A percentile compares a stretch with the other conserved stretches of the same genome.
These are phyloP conservation scores for Seriola aureovittata DNA, from an alignment of 2,113 vertebrate genomes.

Conservation along the genomic window DNA sequence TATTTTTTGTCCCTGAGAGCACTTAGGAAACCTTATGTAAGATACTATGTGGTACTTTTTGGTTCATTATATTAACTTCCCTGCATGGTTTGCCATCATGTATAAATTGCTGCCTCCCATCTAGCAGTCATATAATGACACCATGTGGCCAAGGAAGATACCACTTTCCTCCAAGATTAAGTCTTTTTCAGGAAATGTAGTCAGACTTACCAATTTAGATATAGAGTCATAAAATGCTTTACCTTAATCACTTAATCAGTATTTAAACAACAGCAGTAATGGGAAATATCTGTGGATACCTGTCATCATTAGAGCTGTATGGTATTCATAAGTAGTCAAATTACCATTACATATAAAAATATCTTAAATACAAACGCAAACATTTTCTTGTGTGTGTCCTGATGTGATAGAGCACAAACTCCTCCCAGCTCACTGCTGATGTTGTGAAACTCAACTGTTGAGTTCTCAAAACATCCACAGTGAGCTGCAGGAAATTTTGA, in stretches of 20 bases:
- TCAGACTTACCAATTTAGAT: neutral
- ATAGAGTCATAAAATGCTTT: neutral
- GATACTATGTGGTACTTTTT: neutral
- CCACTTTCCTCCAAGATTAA: neutral
- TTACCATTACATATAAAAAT: neutral
- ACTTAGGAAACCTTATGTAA: neutral
- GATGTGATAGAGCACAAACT: neutral
- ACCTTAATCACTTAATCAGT: too few relatives aligned
- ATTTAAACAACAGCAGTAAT: neutral
- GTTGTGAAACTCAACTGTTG: neutral
- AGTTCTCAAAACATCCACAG: too few relatives aligned
- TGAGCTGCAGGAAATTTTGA: neutral
- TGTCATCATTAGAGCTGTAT: neutral
- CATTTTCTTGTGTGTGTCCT: neutral
- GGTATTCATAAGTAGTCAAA: neutral
- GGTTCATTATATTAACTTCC: neutral
- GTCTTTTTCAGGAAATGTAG: neutral
- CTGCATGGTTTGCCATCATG: neutral
- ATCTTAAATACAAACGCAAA: neutral
- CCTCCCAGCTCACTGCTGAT: neutral
- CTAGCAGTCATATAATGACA: slow-evolving; percentile 5
- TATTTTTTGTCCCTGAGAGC: neutral
- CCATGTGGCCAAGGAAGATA: neutral
- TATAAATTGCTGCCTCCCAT: too few relatives aligned
- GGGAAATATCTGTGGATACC: neutral